Conservation (phyloP, 2,797 vertebrate genomes). For the Moxostoma hubbsi region DNA sequence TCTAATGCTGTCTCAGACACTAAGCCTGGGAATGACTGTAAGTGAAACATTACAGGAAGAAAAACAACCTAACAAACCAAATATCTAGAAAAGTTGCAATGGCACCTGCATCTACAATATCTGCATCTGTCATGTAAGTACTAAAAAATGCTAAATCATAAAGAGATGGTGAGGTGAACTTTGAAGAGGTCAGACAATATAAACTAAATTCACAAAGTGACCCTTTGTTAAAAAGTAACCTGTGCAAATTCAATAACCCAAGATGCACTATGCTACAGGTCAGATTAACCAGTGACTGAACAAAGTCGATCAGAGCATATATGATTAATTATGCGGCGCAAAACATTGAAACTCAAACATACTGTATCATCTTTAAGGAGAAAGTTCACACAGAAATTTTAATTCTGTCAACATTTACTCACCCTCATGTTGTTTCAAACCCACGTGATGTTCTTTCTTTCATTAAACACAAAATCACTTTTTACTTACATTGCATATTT, state of each 20-base stretch:
- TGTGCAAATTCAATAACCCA: conserved; percentile 15
- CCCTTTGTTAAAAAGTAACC: conserved; percentile 33
- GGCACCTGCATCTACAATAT: too few relatives aligned
- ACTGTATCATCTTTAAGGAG: not conserved
- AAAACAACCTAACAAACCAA: too few relatives aligned
- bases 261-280: conserved; percentile 1
- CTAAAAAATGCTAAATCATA: not conserved
- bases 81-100: too few relatives aligned
- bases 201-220: conserved; percentile 15
- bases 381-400: too few relatives aligned
- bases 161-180: not conserved
- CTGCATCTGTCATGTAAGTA: not conserved
- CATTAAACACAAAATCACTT: too few relatives aligned
- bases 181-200: conserved; percentile 1
- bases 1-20: not conserved
- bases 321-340: not conserved
- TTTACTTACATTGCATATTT: too few relatives aligned
- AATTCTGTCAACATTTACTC: too few relatives aligned
- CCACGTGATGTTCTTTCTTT: not conserved
- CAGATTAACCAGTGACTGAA: conserved; percentile 30
- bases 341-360: not conserved
- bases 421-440: too few relatives aligned
- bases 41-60: too few relatives aligned
- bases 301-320: not conserved
- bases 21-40: too few relatives aligned